phyloP scores from a whole-genome alignment of 2,888 invertebrate species.

The Drosophila nr. medialis region DNA sequence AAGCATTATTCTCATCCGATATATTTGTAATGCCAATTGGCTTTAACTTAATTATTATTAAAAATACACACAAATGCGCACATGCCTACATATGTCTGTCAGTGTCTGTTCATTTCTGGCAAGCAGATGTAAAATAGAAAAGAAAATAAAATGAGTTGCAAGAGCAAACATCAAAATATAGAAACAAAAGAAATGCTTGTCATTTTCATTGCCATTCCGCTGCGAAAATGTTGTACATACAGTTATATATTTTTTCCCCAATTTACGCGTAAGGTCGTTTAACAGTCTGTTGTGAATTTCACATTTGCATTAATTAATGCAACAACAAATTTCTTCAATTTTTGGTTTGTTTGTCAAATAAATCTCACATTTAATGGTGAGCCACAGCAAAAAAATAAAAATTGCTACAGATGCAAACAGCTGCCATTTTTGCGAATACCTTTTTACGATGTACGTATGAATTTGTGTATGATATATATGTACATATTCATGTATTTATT shows the following conservation, averaged over 20 bases:
- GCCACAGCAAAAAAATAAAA: conserved; percentile 2
- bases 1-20: conserved; percentile 24
- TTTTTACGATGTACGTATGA: not conserved
- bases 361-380: conserved; percentile 46
- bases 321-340: conserved; percentile 16
- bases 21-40: conserved; percentile 37
- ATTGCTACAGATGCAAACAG: conserved; percentile 36
- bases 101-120: conserved; percentile 16
- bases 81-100: conserved; percentile 4
- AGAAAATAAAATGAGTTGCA: conserved; percentile 20
- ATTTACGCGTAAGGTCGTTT: conserved; percentile 74
- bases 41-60: conserved; percentile 60
- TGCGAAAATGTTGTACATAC: conserved; percentile 39
- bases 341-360: conserved; percentile 36
- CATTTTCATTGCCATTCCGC: conserved; percentile 63
- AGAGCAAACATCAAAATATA: conserved; percentile 13
- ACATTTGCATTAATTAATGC: conserved; percentile 60
- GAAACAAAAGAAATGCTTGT: conserved; percentile 44
- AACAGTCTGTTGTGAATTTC: conserved; percentile 69
- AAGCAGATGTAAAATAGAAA: conserved; percentile 37
- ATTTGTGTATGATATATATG: not conserved
- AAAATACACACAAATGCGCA: conserved; percentile 24
- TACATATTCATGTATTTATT: not conserved
- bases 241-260: conserved; percentile 32
- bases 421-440: conserved; percentile 26